Evolutionary conservation across 1,140 invertebrate species (phyloP).

Genomic region (Pentalonia nigronervosa): DNA sequence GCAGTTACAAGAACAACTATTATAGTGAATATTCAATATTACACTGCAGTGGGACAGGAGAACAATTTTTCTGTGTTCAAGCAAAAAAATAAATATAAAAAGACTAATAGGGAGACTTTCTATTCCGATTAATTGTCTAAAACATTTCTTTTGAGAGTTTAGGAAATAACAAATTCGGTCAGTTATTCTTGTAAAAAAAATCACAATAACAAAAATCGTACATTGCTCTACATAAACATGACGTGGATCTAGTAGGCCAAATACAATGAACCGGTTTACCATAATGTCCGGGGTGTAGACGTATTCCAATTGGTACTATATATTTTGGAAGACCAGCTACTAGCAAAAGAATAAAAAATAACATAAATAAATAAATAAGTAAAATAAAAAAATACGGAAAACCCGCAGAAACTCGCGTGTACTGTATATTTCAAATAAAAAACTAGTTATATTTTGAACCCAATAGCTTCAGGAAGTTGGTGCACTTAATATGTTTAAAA

Average conservation of each 20-base stretch:
- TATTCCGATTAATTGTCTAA: neutral
- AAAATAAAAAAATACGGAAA: neutral
- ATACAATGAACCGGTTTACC: constrained; percentile 35
- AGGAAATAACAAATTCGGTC: neutral
- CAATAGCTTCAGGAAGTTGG: constrained; percentile 36
- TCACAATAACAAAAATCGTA: neutral
- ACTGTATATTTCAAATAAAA: constrained; percentile 20
- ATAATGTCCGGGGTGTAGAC: neutral
- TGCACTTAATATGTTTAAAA: constrained; percentile 26
- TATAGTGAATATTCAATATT: neutral
- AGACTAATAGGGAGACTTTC: neutral
- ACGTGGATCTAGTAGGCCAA: constrained; percentile 4
- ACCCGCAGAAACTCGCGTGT: neutral
- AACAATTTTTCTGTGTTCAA: neutral
- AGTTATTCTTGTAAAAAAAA: neutral
- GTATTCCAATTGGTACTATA: neutral
- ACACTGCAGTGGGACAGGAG: neutral
- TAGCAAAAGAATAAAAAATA: neutral
- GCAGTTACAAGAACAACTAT: neutral
- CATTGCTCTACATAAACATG: neutral
- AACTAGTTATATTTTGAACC: constrained; percentile 31
- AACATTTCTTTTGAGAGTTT: neutral
- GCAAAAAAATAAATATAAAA: neutral
- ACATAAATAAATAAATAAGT: constrained; percentile 6
- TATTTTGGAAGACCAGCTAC: neutral